Base-by-base conservation (phyloP, 1,140 invertebrate genomes). In the Muscidifurax raptorellus region DNA sequence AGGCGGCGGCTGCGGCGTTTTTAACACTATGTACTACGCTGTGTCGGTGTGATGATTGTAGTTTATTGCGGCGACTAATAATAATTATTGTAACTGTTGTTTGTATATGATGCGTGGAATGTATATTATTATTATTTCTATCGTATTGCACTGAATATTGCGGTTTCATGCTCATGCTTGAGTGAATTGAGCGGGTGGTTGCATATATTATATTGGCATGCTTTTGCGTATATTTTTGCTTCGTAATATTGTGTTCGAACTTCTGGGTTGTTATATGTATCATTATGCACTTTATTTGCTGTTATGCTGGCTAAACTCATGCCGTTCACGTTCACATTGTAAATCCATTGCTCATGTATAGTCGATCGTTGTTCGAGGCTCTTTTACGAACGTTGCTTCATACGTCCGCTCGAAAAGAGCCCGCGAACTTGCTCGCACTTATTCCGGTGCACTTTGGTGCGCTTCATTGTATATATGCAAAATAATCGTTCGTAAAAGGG, bases 321-420 rank as follows among this genome's bases (percentile, higher is more conserved):
- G 22, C 36, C 36, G 36, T 40, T 40, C 32, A 36, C 32, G 32
- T 36, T 36, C 36, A 40, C 36, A 40, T 40, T 40, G 9, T 40
- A 40, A 40, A 40, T 59, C 52, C 52, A 52, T 52, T 52, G 47
- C 47, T 52, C 52, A 59, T 59, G 10, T 40, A 36, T 36, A 40
- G 36, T 59, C 22, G 0, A n/a, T n/a, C 44, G 3, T 32, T 5
- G 22, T 40, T 40, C 32, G 28, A n/a, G 72, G 72, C 32, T 74
- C 28, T 74, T 74, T 74, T 40, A 32, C 72, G 71, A 82, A 40
- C 81, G 47, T 28, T 75, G 75, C 25, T 40, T 9, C 9, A 30
- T 32, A 5, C 10, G 22, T 18, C 44, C 69, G 59, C 79, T 67
- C 79, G 36, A 81, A 81, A 72, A 71, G 79, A 81, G 32, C 32